Conservation (phyloP, 2,113 vertebrate species). For the Sminthopsis crassicaudata region DNA sequence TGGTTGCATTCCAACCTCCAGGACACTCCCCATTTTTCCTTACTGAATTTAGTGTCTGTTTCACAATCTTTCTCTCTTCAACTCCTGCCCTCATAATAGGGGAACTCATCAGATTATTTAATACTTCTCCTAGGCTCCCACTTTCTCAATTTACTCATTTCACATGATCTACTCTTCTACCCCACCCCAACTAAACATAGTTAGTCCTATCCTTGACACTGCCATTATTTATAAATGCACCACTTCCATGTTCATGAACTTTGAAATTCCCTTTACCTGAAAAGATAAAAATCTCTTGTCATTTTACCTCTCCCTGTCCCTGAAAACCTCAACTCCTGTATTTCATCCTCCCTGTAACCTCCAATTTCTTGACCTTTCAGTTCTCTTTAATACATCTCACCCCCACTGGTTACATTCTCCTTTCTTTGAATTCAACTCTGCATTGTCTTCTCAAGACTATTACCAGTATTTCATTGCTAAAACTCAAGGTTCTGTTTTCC, state of each 20-base stretch:
- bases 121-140: background rate
- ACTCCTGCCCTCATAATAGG: too few species aligned
- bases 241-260: background rate
- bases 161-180: background rate
- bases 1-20: background rate
- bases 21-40: background rate
- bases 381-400: background rate
- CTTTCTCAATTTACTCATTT: background rate
- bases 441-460: background rate
- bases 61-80: background rate
- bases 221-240: background rate
- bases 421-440: background rate
- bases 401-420: background rate
- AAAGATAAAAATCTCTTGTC: background rate
- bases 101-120: background rate
- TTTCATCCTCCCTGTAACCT: background rate
- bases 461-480: background rate
- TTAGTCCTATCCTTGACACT: background rate
- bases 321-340: background rate
- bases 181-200: background rate
- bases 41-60: background rate
- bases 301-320: background rate
- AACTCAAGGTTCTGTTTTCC: background rate
- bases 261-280: background rate
- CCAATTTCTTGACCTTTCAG: background rate